Base-by-base conservation (phyloP, 2,113 vertebrate species). In the Glareola pratincola region DNA sequence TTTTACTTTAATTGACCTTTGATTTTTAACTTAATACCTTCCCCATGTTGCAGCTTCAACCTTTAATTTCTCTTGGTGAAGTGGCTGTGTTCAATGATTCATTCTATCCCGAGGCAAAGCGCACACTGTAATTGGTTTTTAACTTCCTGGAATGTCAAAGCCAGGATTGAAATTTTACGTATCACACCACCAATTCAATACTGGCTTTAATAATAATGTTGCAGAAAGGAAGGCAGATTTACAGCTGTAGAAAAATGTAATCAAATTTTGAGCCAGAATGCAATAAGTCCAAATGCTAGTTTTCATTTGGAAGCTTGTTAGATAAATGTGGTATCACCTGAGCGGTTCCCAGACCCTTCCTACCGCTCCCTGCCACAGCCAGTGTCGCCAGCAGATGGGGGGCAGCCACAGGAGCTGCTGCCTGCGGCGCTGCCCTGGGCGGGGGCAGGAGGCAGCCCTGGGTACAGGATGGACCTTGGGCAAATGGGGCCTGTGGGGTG, bases 91-190 rank as follows among this genome's bases (percentile, higher is more conserved):
- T 97, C 96, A 94, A 97, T 96, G 97, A 98, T 97, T 98, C 98
- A 98, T 97, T 97, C 96, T 92, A 94, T 91, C 97, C 98, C 19
- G 82, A 97, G 98, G 98, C 98, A 97, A 97, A 96, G 97, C 97
- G 98, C 97, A 98, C 97, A 79, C 96, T 97, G 97, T 98, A 98
- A 98, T 98, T 98, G 98, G 97, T 97, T 98, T 98, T 98, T 98
- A 98, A 98, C 98, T 99, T 98, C 98, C 97, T 98, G 97, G 98
- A 98, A 98, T 98, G 98, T 97, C 98, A 98, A 97, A 98, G 97
- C 96, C 96, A 95, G 97, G 97, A 98, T 98, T 98, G 97, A 98
- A 97, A 97, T 98, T 98, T 98, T 98, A 97, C 90, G 64, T 98
- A 98, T 98, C 96, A 94, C 96, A 97, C 98, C 93, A 93, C 97